A percentile compares a stretch with the other conserved stretches of the same genome.
Evolutionary conservation across 2,797 vertebrate species (phyloP).

Genomic region (Platalea minor): DNA sequence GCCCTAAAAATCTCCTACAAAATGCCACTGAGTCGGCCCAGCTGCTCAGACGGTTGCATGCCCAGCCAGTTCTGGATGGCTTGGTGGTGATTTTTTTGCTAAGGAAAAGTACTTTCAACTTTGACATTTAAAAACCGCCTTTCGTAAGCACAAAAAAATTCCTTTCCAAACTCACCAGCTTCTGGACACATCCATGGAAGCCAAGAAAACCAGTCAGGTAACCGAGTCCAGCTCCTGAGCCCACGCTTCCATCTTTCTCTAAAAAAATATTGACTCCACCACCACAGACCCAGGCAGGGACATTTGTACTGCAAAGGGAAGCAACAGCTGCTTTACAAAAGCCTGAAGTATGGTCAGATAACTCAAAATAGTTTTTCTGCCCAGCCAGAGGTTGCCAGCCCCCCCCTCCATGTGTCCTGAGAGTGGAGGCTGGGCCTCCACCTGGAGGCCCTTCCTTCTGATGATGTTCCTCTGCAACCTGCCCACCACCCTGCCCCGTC

Average conservation of each 20-base stretch:
- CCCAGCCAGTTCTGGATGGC: neutral
- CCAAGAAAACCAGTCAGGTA: constrained; percentile 29
- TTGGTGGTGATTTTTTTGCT: neutral
- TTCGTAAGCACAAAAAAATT: neutral
- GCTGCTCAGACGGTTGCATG: accelerated
- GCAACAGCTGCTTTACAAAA: neutral
- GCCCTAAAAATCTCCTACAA: neutral
- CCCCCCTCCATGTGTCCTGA: too few relatives aligned
- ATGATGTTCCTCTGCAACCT: neutral
- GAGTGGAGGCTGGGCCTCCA: neutral
- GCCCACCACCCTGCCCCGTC: neutral
- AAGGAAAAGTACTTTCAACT: constrained; percentile 31
- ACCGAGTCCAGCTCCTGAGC: neutral
- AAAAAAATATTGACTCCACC: neutral
- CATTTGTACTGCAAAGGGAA: neutral
- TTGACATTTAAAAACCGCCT: neutral
- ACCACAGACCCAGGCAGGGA: neutral
- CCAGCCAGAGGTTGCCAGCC: neutral
- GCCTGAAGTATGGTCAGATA: neutral
- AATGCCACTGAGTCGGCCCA: neutral
- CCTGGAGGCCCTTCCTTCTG: neutral
- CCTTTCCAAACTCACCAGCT: neutral
- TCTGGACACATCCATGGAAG: neutral
- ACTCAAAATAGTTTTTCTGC: neutral
- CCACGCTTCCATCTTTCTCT: neutral